Evolutionary conservation across 2,888 invertebrate genomes (phyloP).

Genomic region (Phaonia tiefii): DNA sequence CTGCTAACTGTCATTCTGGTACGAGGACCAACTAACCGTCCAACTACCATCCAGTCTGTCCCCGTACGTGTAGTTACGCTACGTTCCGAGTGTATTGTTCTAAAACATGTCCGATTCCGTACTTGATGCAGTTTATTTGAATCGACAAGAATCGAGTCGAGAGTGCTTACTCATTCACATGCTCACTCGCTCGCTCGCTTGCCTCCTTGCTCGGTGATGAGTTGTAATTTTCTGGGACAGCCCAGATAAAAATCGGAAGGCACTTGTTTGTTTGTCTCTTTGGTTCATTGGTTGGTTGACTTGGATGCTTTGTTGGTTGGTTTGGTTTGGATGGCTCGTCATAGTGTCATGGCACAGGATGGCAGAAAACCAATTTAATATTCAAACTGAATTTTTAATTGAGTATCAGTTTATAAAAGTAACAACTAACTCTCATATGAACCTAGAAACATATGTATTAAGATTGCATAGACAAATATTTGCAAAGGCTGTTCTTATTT

Average conservation of each 20-base stretch:
- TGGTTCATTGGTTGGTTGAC: conserved; percentile 24
- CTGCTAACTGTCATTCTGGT: conserved; percentile 30
- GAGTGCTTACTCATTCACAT: too few relatives aligned
- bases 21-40: background rate
- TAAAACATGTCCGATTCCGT: conserved; percentile 38
- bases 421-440: conserved; percentile 3
- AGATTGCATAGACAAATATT: too few relatives aligned
- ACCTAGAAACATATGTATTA: too few relatives aligned
- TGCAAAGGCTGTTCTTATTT: too few relatives aligned
- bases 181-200: background rate
- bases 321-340: conserved; percentile 25
- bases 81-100: conserved; percentile 21
- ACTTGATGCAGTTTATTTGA: conserved; percentile 30
- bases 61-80: background rate
- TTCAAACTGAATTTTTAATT: conserved; percentile 67
- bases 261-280: conserved; percentile 33
- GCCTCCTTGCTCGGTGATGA: conserved; percentile 50
- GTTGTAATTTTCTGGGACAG: conserved; percentile 67
- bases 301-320: background rate
- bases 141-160: conserved; percentile 14
- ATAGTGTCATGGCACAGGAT: conserved; percentile 42
- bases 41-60: too few relatives aligned
- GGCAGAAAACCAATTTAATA: conserved; percentile 66
- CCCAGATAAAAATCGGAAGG: conserved; percentile 57
- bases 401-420: conserved; percentile 61